These are phyloP conservation scores for Pandemis cinnamomeana DNA, from an alignment of 2,888 invertebrate species.

Conservation along the genomic window DNA sequence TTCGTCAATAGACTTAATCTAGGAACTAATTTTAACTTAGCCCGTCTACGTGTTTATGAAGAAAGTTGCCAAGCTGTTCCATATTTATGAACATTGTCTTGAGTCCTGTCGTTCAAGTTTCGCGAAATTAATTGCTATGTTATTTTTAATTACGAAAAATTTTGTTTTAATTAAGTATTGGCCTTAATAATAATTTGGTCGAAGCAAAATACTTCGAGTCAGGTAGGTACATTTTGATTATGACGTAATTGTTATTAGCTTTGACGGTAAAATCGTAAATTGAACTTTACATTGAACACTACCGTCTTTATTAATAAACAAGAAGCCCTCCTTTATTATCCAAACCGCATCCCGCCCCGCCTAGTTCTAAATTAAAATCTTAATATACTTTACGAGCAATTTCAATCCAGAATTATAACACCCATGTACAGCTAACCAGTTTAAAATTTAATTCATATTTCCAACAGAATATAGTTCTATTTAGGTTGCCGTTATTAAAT, in stretches of 20 bases:
- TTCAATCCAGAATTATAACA: constrained; percentile 34
- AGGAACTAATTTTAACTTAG: constrained; percentile 41
- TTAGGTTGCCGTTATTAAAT: constrained; percentile 58
- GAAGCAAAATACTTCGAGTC: neutral
- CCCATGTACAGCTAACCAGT: constrained; percentile 24
- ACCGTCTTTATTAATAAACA: constrained; percentile 17
- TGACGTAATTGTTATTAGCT: neutral
- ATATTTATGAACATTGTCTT: constrained; percentile 35
- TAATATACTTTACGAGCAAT: constrained; percentile 36
- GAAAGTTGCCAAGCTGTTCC: constrained; percentile 33
- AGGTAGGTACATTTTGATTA: neutral
- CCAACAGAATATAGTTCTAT: constrained; percentile 45
- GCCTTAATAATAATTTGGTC: neutral
- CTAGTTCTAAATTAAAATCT: constrained; percentile 33
- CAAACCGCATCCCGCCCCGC: constrained; percentile 9
- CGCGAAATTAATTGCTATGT: neutral
- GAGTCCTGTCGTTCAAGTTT: constrained; percentile 19
- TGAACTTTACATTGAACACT: neutral
- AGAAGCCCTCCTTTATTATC: constrained; percentile 6
- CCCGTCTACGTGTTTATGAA: constrained; percentile 36
- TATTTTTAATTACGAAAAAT: neutral
- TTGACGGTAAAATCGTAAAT: neutral
- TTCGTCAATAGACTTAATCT: constrained; percentile 32
- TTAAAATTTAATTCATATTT: constrained; percentile 32
- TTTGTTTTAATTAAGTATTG: neutral